phyloP scores from a whole-genome alignment of 2,888 invertebrate genomes.

The Euplagia quadripunctaria region DNA sequence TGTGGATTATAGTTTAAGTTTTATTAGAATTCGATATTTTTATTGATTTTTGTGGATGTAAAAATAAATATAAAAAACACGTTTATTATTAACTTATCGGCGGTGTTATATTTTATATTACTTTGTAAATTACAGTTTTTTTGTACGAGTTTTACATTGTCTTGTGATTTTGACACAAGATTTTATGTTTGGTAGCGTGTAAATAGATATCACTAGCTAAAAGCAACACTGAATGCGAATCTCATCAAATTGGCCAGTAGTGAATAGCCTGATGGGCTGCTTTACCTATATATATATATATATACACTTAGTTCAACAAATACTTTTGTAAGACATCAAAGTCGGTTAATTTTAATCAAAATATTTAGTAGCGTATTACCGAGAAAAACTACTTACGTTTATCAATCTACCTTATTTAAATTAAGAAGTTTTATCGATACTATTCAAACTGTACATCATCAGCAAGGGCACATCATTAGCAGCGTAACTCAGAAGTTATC shows the following conservation, averaged over 20 bases:
- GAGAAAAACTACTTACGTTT: neutral
- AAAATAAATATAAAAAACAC: neutral
- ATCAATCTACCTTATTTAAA: neutral
- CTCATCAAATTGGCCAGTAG: no score
- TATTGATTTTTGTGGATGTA: neutral
- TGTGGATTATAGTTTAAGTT: slow-evolving; percentile 1
- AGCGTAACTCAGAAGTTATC: slow-evolving; percentile 12
- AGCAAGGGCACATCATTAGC: slow-evolving; percentile 9
- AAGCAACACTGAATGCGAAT: no score
- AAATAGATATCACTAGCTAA: no score
- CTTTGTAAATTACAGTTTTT: no score
- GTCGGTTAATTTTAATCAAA: no score
- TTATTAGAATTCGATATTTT: slow-evolving; percentile 6
- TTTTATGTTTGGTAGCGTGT: no score
- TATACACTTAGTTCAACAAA: neutral
- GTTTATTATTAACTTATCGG: neutral
- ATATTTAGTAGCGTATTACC: no score
- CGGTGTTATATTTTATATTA: no score
- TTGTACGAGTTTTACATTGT: no score
- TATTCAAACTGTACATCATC: neutral
- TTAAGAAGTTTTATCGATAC: slow-evolving; percentile 9
- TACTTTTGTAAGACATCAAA: neutral
- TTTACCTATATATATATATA: neutral
- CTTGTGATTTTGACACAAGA: no score
- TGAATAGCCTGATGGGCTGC: no score